Evolutionary conservation across 2,797 vertebrate species (phyloP).

Genomic region (Vipera ursinii): DNA sequence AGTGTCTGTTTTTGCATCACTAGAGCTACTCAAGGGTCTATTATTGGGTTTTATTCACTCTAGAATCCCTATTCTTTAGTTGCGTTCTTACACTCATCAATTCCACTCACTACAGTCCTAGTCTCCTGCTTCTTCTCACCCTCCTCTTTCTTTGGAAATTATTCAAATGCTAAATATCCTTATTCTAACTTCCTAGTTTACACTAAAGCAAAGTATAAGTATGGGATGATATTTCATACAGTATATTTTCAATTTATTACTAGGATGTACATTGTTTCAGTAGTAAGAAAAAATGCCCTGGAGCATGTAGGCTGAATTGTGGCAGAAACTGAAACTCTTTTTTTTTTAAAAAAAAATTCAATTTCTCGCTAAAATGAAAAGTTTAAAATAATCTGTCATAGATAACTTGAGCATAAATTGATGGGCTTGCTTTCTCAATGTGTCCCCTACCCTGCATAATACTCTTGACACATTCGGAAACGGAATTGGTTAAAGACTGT

Average conservation of each 20-base stretch:
- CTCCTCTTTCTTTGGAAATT: neutral
- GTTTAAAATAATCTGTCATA: neutral
- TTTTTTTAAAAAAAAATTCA: neutral
- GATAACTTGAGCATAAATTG: neutral
- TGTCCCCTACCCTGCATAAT: neutral
- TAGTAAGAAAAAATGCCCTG: neutral
- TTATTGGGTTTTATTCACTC: neutral
- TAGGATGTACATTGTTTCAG: neutral
- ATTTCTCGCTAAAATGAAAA: neutral
- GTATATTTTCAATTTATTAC: neutral
- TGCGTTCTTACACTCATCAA: neutral
- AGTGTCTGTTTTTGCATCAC: neutral
- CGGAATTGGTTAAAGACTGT: too few relatives aligned
- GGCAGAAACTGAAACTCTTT: neutral
- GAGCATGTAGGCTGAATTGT: neutral
- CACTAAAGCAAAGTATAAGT: neutral
- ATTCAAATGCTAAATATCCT: neutral
- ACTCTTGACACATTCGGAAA: neutral
- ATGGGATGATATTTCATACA: neutral
- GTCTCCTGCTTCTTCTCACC: neutral
- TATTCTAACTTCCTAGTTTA: neutral
- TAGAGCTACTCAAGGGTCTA: neutral
- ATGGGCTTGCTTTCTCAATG: neutral
- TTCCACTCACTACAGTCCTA: neutral
- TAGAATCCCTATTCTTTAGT: neutral